Evolutionary conservation across 2,113 vertebrate species (phyloP), one percentile per base, ranked within the genome.

Genomic region (Nibea coibor): DNA sequence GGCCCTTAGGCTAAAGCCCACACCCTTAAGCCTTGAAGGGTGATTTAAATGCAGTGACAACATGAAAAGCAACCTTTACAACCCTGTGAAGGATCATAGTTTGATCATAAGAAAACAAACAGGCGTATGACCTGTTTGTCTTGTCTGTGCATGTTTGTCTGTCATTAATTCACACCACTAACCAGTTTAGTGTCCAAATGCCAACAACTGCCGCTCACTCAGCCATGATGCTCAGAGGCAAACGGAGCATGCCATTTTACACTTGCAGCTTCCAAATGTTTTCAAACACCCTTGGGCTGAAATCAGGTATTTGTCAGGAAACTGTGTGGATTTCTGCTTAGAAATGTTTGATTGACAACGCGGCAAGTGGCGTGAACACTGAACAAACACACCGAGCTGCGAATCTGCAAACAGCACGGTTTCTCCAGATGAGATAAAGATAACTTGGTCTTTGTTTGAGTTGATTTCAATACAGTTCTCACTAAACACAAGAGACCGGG

Each of bases 161-260:
- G 76, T 76, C 74, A 87, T 84, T 82, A 82, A 90, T 85, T 77
- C 31, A 56, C 64, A 68, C 76, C 53, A 79, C 61, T 75, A 86
- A 85, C 78, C 70, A 75, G 82, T 80, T 88, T 53, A 82, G 72
- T 79, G 73, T 81, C 85, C 56, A 85, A 87, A 76, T 84, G 78
- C 76, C 69, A 81, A 48, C 4, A 68, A 61, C 71, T 70, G 63
- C 24, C 19, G 14, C 57, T 83, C 65, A 68, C 24, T 77, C 51
- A 75, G 72, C 65, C 70, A 26, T 58, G 61, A 56, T 77, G 61
- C 74, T 81, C 1, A 0, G 35, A 81, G 75, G 72, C 80, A 80
- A 82, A 87, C 72, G 20, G 35, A n/a, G 48, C 22, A 45, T 11
- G n/a, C 42, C 59, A 72, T 89, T 91, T 90, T 69, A 83, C 50